Evolutionary conservation across 1,140 invertebrate genomes (phyloP), one percentile per base, ranked within the genome.

Genomic region (Anastrepha ludens): DNA sequence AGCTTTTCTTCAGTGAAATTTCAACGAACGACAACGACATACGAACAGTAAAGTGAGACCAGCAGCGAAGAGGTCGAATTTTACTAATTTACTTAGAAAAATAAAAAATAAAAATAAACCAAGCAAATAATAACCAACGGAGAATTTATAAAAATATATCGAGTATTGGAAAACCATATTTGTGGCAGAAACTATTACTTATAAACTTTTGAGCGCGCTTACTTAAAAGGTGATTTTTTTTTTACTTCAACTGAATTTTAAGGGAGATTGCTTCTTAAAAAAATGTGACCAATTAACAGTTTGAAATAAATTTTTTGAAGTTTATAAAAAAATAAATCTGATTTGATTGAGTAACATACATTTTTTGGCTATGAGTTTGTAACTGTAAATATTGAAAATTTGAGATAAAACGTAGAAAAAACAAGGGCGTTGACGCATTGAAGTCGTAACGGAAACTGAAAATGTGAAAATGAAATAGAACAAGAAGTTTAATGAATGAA

Each of bases 1-100:
- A 55, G 74, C 58, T 55, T 81, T 67, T 81, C 74, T 81, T 81
- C 44, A 81, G 74, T 6, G 74, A 81, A 81, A 47, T 81, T 41
- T 81, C 17, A 81, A 81, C 44, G 74, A 81, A 81, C 74, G 74
- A 50, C 74, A 81, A 81, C 74, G 70, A 78, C 70, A 58, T 55
- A 55, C 74, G 74, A 81, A 55, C 74, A n/a, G 74, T 81, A n/a
- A 8, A 81, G 44, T 50, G 17, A 55, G 74, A 81, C 74, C 74
- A 55, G 74, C 0, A 20, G 44, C 47, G 74, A 55, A 55, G 1
- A 55, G 74, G 44, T 81, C n/a, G 20, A 17, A 81, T 81, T 81
- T 81, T 20, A 5, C 47, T 55, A 29, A 29, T 55, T 29, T 67
- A 8, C 41, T 81, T 78, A 11, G n/a, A 29, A 55, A 13, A 5